Evolutionary conservation across 2,113 vertebrate species (phyloP), one percentile per base, ranked within the genome.

Genomic region (Siniperca chuatsi): DNA sequence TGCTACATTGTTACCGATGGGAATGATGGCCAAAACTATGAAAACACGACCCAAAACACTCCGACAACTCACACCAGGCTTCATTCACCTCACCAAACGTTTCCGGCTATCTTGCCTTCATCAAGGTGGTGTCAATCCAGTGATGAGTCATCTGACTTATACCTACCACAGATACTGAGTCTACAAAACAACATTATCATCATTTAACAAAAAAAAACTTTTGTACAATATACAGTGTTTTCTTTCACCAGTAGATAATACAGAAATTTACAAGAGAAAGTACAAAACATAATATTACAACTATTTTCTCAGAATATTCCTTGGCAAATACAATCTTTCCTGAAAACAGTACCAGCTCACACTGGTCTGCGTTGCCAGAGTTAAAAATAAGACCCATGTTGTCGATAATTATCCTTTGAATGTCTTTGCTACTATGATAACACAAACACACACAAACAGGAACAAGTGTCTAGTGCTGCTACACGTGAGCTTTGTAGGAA

Each of bases 311-410:
- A 65, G 35, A 40, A 42, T 42, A 42, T 65, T 60, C 11, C 35
- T 21, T 8, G 37, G 35, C 35, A 29, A 18, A 44, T 9, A 1
- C 4, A 35, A 3, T 29, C 9, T 48, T 48, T 33, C 11, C 48
- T 6, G 23, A 58, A 44, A 58, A 37, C 10, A 46, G 8, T 20
- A 44, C 21, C 62, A 66, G 33, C 33, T 54, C 52, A 55, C 29
- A 13, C 18, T 55, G 33, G 33, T 57, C 33, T 37, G 64, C 0
- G 37, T 18, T 23, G 2, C 9, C 44, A 15, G 8, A 66, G 64
- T 78, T 78, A 35, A 78, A 78, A 78, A 78, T 78, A 77, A 42
- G 29, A 52, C 57, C 73, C n/a, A 29, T 29, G 48, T 66, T 48
- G 4, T 44, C n/a, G 25, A 20, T 29, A 57, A 58, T 78, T 23